Conservation (phyloP, 1,140 invertebrate species). For the Asobara japonica region DNA sequence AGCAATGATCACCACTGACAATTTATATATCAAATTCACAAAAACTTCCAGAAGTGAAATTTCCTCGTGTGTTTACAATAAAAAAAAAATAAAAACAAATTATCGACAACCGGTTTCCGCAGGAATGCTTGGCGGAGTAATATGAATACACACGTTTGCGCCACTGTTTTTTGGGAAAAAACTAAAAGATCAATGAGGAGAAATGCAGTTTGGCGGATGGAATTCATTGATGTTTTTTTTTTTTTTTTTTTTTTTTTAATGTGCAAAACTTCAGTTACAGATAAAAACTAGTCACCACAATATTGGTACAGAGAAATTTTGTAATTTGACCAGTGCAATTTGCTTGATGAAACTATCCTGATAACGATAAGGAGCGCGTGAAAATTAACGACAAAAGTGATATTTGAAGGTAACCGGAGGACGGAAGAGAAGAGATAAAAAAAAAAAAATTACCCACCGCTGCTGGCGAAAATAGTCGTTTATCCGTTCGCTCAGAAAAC, state of each 20-base stretch:
- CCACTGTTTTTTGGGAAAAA: background rate
- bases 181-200: too few relatives aligned
- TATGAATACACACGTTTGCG: background rate
- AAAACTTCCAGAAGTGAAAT: slow-evolving; percentile 15
- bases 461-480: background rate
- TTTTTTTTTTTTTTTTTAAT: too few relatives aligned
- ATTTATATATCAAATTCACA: background rate
- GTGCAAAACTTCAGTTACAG: too few relatives aligned
- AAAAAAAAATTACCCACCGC: background rate
- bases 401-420: background rate
- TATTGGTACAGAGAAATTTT: background rate
- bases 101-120: background rate
- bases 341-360: background rate
- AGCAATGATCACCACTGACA: background rate
- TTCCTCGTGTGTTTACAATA: background rate
- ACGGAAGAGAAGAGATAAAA: background rate
- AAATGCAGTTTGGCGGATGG: too few relatives aligned
- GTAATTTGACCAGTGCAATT: background rate
- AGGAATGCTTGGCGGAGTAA: background rate
- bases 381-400: background rate
- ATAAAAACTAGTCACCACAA: background rate
- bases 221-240: too few relatives aligned
- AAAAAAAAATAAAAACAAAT: background rate
- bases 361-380: background rate
- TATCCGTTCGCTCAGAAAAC: slow-evolving; percentile 40